Evolutionary conservation across 1,140 invertebrate species (phyloP), one percentile per base, ranked within the genome.

Genomic region (Scaptomyza hsui): DNA sequence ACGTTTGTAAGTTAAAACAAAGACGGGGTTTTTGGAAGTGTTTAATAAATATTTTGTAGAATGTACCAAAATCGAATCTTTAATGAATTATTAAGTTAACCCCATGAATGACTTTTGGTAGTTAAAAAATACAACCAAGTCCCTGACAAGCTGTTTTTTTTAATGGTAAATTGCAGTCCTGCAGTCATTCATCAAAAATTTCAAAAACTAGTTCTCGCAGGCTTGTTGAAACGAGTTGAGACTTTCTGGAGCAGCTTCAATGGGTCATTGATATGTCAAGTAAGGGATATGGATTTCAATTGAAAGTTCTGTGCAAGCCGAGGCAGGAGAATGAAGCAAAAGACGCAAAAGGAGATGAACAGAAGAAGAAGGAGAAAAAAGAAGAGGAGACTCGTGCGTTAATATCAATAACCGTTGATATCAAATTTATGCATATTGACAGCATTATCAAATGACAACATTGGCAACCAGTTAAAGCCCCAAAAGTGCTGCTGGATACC

Each of bases 381-480:
- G 29, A 32, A 42, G 56, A 6, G 24, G 15, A 73, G 78, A 82
- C 78, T 78, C 76, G 76, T 86, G 80, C 81, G 75, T 75, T 48
- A 78, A 88, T 86, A 86, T 86, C 82, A 71, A 86, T 88, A 88
- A 81, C 81, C 78, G 81, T 81, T 74, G 77, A 81, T 77, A 86
- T 86, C 78, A 74, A n/a, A 62, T 78, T 86, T 88, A 74, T 77
- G 47, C 59, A 67, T 73, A 55, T 35, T 56, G 15, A 26, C 55
- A 41, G 42, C 55, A 72, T 52, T 49, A 75, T 55, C 60, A 13
- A 51, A 48, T 62, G 19, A 35, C 77, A 52, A 35, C 76, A 42
- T 44, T 42, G 52, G 18, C 42, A 37, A 41, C 48, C n/a, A 45
- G 24, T 53, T 42, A 55, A 73, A 73, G 64, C 70, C 64, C 37